These are phyloP conservation scores for Drosophila ironensis DNA, from an alignment of 1,140 invertebrate genomes.

Conservation along the genomic window DNA sequence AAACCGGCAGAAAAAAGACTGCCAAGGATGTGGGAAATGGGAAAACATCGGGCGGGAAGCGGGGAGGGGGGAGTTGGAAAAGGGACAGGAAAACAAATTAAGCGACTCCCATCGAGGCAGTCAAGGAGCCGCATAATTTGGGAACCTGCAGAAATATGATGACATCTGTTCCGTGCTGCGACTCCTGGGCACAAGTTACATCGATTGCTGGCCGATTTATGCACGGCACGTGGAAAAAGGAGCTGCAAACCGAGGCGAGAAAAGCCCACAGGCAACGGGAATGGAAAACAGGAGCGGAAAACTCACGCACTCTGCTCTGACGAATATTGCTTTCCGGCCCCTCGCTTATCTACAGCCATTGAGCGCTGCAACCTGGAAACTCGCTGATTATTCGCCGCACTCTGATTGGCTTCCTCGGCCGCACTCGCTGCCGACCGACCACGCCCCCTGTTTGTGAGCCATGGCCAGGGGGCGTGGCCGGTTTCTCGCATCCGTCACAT, in stretches of 20 bases:
- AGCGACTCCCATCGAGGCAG: conserved; percentile 52
- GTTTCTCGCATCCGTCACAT: conserved; percentile 29
- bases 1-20: conserved; percentile 27
- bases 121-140: conserved; percentile 44
- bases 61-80: neutral
- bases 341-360: conserved; percentile 71
- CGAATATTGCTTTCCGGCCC: conserved; percentile 30
- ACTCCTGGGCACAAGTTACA: conserved; percentile 66
- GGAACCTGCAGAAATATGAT: conserved; percentile 44
- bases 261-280: too few species aligned
- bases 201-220: conserved; percentile 77
- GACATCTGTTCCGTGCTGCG: conserved; percentile 61
- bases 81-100: conserved; percentile 64
- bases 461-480: conserved; percentile 38
- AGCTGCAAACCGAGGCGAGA: conserved; percentile 8
- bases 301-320: conserved; percentile 47
- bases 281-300: conserved; percentile 15
- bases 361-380: conserved; percentile 29
- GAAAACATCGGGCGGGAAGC: neutral
- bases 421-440: conserved; percentile 51
- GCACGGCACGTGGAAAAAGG: conserved; percentile 65
- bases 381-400: conserved; percentile 23
- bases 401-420: conserved; percentile 44
- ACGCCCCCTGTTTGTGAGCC: conserved; percentile 27
- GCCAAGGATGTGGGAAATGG: conserved; percentile 2